A percentile compares a stretch with the other conserved stretches of the same genome.
Conservation (phyloP, 2,113 vertebrate species). For the Tragelaphus buxtoni region DNA sequence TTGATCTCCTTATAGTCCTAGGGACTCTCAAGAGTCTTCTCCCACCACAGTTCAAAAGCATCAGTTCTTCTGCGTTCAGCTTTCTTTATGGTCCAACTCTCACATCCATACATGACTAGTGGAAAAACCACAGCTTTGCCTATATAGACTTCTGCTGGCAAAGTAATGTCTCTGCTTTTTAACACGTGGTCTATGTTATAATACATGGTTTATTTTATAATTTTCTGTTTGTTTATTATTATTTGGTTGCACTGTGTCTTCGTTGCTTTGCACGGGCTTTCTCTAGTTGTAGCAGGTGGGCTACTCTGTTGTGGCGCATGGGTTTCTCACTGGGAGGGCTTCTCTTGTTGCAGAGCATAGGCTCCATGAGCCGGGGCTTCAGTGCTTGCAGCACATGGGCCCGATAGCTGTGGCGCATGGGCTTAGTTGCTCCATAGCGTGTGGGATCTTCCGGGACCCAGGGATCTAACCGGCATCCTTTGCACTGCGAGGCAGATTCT, state of each 20-base stretch:
- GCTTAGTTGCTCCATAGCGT: background rate
- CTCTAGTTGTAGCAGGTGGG: background rate
- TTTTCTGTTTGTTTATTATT: background rate
- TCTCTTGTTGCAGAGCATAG: background rate
- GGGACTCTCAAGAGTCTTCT: background rate
- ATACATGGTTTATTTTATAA: background rate
- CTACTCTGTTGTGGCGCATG: background rate
- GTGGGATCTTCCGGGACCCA: background rate
- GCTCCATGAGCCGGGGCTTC: background rate
- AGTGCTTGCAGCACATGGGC: background rate
- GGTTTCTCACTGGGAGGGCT: background rate
- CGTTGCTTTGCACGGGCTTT: background rate
- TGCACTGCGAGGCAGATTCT: background rate
- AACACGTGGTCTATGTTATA: background rate
- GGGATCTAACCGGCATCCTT: background rate
- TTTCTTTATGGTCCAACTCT: background rate
- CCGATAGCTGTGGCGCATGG: fast-evolving
- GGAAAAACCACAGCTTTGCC: background rate
- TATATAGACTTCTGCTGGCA: background rate
- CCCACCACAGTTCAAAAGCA: background rate
- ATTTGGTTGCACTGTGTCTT: background rate
- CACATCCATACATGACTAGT: background rate
- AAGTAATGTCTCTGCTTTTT: background rate
- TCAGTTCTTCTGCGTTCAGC: background rate
- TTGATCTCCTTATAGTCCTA: background rate